phyloP scores from a whole-genome alignment of 2,797 vertebrate genomes.

The Hyperoplus immaculatus region DNA sequence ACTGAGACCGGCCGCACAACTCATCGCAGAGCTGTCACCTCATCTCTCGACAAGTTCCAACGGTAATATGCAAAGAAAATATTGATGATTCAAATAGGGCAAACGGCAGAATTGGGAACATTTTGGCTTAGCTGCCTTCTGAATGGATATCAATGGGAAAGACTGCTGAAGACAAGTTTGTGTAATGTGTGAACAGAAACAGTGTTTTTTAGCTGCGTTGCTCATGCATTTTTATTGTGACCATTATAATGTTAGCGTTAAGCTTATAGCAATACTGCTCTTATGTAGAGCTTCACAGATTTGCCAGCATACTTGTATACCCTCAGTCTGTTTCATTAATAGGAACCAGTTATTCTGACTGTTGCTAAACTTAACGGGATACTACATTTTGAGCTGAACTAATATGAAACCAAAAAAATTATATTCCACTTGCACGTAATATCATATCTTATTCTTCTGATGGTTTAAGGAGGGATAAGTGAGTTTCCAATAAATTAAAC shows the following conservation, averaged over 20 bases:
- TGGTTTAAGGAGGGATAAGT: constrained; percentile 40
- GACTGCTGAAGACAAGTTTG: neutral
- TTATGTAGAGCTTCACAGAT: neutral
- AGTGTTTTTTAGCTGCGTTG: no score
- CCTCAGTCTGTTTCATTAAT: neutral
- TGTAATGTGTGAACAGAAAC: neutral
- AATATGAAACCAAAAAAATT: neutral
- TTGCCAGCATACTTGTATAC: neutral
- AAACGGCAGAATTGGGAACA: neutral
- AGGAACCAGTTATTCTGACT: neutral
- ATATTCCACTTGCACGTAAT: constrained; percentile 7
- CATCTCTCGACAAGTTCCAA: constrained; percentile 63
- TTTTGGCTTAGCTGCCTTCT: constrained; percentile 16
- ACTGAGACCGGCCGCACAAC: constrained; percentile 36
- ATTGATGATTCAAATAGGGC: constrained; percentile 67
- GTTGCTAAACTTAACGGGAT: constrained; percentile 4
- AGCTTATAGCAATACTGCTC: neutral
- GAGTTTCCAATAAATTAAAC: constrained; percentile 40
- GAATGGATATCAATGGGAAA: constrained; percentile 1
- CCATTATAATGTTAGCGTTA: neutral
- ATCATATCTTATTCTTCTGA: constrained; percentile 24
- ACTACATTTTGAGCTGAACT: constrained; percentile 16
- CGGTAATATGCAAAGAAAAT: constrained; percentile 59
- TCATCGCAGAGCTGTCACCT: constrained; percentile 59
- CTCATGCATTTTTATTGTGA: neutral